Percentiles rank a stretch among this genome's conserved stretches.
phyloP scores from a whole-genome alignment of 1,140 invertebrate species.

The Xylocopa sonorina region DNA sequence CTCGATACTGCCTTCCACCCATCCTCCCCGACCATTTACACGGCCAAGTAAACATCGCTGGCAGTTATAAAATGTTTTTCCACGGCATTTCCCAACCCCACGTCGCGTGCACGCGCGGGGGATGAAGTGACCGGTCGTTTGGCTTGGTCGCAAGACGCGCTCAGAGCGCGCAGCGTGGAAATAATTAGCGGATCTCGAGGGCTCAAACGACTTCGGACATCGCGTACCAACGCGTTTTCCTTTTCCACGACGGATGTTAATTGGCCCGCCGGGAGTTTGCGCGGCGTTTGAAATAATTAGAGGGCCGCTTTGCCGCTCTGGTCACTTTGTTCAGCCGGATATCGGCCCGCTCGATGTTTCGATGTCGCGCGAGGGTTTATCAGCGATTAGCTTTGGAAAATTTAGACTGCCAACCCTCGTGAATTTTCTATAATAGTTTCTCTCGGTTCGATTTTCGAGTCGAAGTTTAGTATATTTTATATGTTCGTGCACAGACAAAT shows the following conservation, averaged over 20 bases:
- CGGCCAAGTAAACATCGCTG: conserved; percentile 3
- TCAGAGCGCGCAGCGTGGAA: neutral
- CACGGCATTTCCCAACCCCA: neutral
- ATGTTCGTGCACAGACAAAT: no score
- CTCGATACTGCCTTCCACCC: neutral
- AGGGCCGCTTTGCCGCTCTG: neutral
- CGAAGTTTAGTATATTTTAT: no score
- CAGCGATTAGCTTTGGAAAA: no score
- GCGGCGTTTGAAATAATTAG: conserved; percentile 6
- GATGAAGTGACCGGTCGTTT: neutral
- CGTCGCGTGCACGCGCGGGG: neutral
- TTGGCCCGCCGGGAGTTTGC: neutral
- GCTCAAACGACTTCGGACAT: neutral
- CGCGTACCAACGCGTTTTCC: neutral
- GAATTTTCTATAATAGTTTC: no score
- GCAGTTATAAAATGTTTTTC: neutral
- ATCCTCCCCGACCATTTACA: conserved; percentile 1
- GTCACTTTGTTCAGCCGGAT: neutral
- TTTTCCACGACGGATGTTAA: neutral
- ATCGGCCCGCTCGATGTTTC: neutral
- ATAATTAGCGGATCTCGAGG: conserved; percentile 16
- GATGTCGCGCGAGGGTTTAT: neutral
- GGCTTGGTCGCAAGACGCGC: neutral
- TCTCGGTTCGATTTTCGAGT: no score
- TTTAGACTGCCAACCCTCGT: no score